phyloP scores from a whole-genome alignment of 2,888 invertebrate species.

The Protodeltote pygarga region DNA sequence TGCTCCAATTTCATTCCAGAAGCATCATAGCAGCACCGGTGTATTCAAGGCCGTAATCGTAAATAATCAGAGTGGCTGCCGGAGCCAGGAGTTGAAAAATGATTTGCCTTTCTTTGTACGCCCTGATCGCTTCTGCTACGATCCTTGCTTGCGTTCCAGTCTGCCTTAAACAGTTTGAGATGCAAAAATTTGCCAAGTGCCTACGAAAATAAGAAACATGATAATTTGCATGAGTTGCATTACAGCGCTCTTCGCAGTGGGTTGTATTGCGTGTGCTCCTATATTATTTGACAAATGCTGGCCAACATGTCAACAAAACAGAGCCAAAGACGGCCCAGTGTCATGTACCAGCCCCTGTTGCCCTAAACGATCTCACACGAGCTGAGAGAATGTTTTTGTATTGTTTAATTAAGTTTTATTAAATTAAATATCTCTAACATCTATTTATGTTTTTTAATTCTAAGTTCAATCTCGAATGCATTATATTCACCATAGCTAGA shows the following conservation, averaged over 20 bases:
- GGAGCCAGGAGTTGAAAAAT: slow-evolving; percentile 58
- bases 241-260: slow-evolving; percentile 61
- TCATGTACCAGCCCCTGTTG: slow-evolving; percentile 65
- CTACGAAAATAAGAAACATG: slow-evolving; percentile 66
- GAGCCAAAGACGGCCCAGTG: background rate
- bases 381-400: slow-evolving; percentile 40
- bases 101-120: slow-evolving; percentile 80
- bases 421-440: slow-evolving; percentile 36
- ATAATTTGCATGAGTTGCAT: slow-evolving; percentile 65
- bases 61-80: slow-evolving; percentile 13
- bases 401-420: slow-evolving; percentile 37
- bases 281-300: slow-evolving; percentile 60
- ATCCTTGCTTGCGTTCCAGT: slow-evolving; percentile 76
- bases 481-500: background rate
- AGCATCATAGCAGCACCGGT: slow-evolving; percentile 2
- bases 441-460: background rate
- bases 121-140: slow-evolving; percentile 75
- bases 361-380: slow-evolving; percentile 46
- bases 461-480: no score
- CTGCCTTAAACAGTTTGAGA: slow-evolving; percentile 68
- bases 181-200: slow-evolving; percentile 69
- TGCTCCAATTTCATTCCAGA: background rate
- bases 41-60: background rate
- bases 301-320: slow-evolving; percentile 36
- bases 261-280: slow-evolving; percentile 65